These are phyloP conservation scores for Chaetophractus vellerosus DNA, from an alignment of 2,797 vertebrate species.

Conservation along the genomic window DNA sequence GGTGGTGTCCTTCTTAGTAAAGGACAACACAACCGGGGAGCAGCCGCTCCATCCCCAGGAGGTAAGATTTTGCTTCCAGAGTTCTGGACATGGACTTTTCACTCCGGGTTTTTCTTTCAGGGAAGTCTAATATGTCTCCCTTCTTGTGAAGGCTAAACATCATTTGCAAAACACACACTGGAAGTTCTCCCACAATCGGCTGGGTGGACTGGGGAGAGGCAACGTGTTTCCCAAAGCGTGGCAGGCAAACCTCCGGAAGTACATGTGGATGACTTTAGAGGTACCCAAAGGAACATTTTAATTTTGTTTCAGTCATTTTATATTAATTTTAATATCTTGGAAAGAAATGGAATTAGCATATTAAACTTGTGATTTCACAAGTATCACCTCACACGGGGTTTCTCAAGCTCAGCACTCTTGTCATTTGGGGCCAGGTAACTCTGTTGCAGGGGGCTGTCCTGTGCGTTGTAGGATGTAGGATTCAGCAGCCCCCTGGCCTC, in stretches of 20 bases:
- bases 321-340: neutral
- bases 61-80: neutral
- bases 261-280: neutral
- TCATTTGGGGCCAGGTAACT: neutral
- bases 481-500: neutral
- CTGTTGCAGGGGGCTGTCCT: neutral
- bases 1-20: neutral
- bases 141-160: neutral
- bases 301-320: neutral
- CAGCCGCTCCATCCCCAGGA: neutral
- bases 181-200: neutral
- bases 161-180: neutral
- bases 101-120: neutral
- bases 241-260: neutral
- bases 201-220: neutral
- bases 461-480: rapidly evolving
- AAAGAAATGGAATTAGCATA: neutral
- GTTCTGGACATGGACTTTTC: neutral
- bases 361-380: neutral
- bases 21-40: neutral
- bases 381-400: neutral
- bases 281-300: neutral
- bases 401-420: neutral
- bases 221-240: rapidly evolving
- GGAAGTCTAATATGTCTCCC: neutral